Evolutionary conservation across 2,888 invertebrate genomes (phyloP).

Genomic region (Protodeltote pygarga): DNA sequence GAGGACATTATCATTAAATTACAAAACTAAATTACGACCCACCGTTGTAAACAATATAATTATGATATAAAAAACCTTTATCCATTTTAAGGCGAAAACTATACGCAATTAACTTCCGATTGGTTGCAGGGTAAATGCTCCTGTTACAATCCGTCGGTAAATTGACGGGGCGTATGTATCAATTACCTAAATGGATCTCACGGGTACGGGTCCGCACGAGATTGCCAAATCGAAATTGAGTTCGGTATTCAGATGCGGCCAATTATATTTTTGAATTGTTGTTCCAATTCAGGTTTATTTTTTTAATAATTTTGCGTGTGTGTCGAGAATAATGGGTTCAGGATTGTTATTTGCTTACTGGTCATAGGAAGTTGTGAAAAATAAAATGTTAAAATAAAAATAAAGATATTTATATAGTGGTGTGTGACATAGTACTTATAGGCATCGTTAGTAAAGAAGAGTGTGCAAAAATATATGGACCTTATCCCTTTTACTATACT

Average conservation of each 20-base stretch:
- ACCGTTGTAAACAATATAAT: too few species aligned
- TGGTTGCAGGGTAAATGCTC: conserved; percentile 54
- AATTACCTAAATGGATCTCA: conserved; percentile 73
- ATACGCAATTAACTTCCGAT: conserved; percentile 51
- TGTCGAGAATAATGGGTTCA: too few species aligned
- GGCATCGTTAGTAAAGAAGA: too few species aligned
- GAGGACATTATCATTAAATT: too few species aligned
- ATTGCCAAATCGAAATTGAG: conserved; percentile 44
- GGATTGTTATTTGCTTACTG: too few species aligned
- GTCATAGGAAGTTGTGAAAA: too few species aligned
- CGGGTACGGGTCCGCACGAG: conserved; percentile 45
- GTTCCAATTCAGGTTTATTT: conserved; percentile 4
- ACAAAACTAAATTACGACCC: too few species aligned
- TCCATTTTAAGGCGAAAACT: conserved; percentile 36
- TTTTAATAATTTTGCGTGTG: background rate
- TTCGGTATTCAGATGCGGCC: conserved; percentile 34
- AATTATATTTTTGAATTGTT: conserved; percentile 43
- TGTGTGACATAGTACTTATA: too few species aligned
- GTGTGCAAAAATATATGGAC: too few species aligned
- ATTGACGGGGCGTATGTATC: conserved; percentile 72
- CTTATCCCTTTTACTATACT: too few species aligned
- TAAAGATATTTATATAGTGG: too few species aligned
- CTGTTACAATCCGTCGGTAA: conserved; percentile 46
- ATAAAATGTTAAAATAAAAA: too few species aligned
- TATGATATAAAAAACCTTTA: background rate